Conservation (phyloP, 2,888 invertebrate species). For the Omphaloscelis lunosa region DNA sequence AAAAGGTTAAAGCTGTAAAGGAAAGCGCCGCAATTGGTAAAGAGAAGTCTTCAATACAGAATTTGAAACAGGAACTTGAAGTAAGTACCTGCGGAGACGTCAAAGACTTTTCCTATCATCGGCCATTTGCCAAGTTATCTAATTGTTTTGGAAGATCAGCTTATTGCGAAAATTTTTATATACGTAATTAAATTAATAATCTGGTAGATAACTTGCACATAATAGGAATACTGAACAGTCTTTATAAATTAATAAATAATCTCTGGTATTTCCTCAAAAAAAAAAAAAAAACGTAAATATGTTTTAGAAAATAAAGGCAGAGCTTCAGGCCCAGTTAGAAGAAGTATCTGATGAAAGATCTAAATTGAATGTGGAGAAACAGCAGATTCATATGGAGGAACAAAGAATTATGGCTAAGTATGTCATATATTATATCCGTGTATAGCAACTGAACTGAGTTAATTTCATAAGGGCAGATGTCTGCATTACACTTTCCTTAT, state of each 20-base stretch:
- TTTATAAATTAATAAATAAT: too few relatives aligned
- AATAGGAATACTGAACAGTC: too few relatives aligned
- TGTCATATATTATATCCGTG: slow-evolving; percentile 24
- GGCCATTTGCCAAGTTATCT: not conserved
- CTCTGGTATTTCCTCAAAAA: too few relatives aligned
- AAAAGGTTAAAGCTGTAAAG: slow-evolving; percentile 80
- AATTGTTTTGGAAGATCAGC: not conserved
- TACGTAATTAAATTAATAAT: not conserved
- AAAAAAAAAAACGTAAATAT: not conserved
- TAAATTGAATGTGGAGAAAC: slow-evolving; percentile 83
- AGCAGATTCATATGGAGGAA: slow-evolving; percentile 86
- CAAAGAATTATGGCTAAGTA: slow-evolving; percentile 86
- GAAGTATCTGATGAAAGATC: slow-evolving; percentile 85
- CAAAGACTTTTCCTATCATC: too few relatives aligned
- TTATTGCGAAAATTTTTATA: not conserved
- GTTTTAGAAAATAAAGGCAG: slow-evolving; percentile 85
- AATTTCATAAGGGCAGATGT: not conserved
- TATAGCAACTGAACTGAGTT: not conserved
- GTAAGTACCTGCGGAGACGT: slow-evolving; percentile 66
- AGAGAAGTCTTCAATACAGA: slow-evolving; percentile 83
- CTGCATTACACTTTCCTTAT: not conserved
- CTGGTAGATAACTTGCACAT: too few relatives aligned
- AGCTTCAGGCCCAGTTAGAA: slow-evolving; percentile 85
- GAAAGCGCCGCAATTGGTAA: slow-evolving; percentile 80
- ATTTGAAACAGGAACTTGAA: slow-evolving; percentile 84